Percentiles rank a stretch among this genome's conserved stretches.
Evolutionary conservation across 2,113 vertebrate species (phyloP).

Genomic region (Promerops cafer): DNA sequence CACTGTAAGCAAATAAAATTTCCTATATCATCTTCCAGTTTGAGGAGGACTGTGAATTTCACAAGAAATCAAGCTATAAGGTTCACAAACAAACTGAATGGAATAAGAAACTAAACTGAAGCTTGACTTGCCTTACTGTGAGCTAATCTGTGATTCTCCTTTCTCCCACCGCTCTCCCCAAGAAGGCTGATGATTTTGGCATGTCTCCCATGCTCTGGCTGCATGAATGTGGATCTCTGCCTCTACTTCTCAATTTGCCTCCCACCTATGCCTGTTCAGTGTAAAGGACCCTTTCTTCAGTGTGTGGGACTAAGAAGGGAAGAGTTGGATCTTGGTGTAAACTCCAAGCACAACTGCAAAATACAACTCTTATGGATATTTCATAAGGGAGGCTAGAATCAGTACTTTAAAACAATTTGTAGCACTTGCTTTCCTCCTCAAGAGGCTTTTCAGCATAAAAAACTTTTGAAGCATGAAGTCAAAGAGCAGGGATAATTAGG

Average conservation of each 20-base stretch:
- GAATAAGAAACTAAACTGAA: background rate
- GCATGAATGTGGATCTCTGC: background rate
- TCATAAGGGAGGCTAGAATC: background rate
- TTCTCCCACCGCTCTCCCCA: background rate
- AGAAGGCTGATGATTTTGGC: background rate
- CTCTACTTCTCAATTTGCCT: background rate
- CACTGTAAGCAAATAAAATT: background rate
- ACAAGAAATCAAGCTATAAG: background rate
- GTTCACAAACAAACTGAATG: background rate
- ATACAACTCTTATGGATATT: rapidly evolving
- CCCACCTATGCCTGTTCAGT: background rate
- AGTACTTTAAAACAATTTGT: background rate
- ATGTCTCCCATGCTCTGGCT: no score
- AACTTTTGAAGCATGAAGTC: background rate
- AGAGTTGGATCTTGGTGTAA: background rate
- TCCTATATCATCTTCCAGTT: background rate
- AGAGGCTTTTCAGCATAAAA: background rate
- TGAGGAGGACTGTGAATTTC: background rate
- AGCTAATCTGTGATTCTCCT: background rate
- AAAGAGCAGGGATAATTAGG: background rate
- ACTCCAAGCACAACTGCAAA: background rate
- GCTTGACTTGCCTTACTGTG: background rate
- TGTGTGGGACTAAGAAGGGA: background rate
- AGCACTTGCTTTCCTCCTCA: background rate
- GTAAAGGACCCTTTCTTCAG: background rate